Base-by-base conservation (phyloP, 2,113 vertebrate genomes). In the Cnemophilus loriae region DNA sequence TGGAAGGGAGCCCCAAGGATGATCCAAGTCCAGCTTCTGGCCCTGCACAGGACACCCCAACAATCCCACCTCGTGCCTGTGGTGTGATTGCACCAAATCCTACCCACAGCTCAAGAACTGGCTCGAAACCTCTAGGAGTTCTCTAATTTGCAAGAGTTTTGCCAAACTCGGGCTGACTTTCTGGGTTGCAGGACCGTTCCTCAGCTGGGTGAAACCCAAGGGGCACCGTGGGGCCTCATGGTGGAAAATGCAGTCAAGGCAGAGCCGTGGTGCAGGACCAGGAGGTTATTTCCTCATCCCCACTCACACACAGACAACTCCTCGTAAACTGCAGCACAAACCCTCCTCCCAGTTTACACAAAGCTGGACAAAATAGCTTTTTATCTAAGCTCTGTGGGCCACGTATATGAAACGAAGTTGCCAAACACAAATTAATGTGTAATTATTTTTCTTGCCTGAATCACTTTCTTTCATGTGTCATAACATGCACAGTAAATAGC, bases 401-500 rank as follows among this genome's bases (percentile, higher is more conserved):
- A 96, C 95, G 55, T 97, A 96, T 97, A 96, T 97, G 97, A 97
- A 97, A 94, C 64, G 70, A 73, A 96, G 97, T 98, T 98, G 98
- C 98, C 97, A 98, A 97, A 97, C 98, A 96, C 96, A 98, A 98
- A 98, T 98, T 98, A 98, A 98, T 80, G 97, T 98, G 97, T 98
- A 97, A 98, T 99, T 98, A 98, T 98, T 98, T 98, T 98, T 98
- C 96, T 97, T 96, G 97, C 96, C 97, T 98, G 98, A 98, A 98
- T 98, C 98, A 98, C 98, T 98, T 98, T 98, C 97, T 98, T 98
- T 98, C 97, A 98, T 98, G 97, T 98, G 98, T 98, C 97, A 97
- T 98, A 97, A 98, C 98, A 95, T 90, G 98, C 97, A 97, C 95
- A 94, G 97, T 98, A 97, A 98, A 98, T 92, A 97, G 96, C 97